phyloP scores from a whole-genome alignment of 1,140 invertebrate species.

The Penaeus vannamei region DNA sequence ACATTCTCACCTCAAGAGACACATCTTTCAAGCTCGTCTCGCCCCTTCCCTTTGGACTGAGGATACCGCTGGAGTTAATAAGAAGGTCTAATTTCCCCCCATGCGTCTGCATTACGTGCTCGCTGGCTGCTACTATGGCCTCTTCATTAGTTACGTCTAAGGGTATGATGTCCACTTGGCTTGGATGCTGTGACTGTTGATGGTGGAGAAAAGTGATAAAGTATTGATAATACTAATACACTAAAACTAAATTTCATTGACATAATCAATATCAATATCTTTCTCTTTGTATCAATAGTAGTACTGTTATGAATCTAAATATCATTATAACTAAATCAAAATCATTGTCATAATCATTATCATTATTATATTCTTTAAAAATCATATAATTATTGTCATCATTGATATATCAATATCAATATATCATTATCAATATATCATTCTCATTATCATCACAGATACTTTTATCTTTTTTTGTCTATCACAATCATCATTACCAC shows the following conservation, averaged over 20 bases:
- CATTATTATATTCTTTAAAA: too few species aligned
- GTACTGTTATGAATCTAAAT: too few species aligned
- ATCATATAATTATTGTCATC: too few species aligned
- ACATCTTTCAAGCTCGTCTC: conserved; percentile 71
- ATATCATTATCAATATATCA: too few species aligned
- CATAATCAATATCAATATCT: not conserved
- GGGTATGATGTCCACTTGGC: conserved; percentile 67
- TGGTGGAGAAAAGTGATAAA: not conserved
- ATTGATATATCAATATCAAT: too few species aligned
- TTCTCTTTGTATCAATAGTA: not conserved
- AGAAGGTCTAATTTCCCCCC: conserved; percentile 69
- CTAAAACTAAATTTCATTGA: not conserved
- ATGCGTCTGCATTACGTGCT: conserved; percentile 62
- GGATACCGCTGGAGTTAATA: conserved; percentile 70
- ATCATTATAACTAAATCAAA: too few species aligned
- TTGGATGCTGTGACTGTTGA: conserved; percentile 29
- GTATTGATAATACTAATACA: not conserved
- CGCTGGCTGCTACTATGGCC: conserved; percentile 67
- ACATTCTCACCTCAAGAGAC: conserved; percentile 68
- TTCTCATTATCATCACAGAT: too few species aligned
- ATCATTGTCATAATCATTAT: too few species aligned
- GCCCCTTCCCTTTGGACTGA: conserved; percentile 70
- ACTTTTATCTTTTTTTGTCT: too few species aligned
- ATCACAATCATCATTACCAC: too few species aligned
- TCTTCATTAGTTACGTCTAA: conserved; percentile 70